A percentile compares a stretch with the other conserved stretches of the same genome.
Conservation (phyloP, 2,888 invertebrate species). For the Octonoba sinensis region DNA sequence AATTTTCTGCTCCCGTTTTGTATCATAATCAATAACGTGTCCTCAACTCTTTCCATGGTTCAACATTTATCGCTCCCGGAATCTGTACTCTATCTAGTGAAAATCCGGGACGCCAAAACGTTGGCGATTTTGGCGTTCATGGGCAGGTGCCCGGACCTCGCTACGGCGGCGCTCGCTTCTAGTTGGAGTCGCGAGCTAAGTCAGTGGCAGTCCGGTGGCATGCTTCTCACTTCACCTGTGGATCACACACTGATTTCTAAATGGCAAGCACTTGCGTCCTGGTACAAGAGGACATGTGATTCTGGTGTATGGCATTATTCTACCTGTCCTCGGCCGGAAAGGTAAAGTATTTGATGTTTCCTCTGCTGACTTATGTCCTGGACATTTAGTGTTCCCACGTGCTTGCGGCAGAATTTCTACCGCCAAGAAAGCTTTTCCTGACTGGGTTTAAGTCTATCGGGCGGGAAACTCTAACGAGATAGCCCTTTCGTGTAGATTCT, state of each 20-base stretch:
- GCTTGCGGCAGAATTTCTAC: conserved; percentile 41
- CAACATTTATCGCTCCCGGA: too few relatives aligned
- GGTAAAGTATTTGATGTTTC: conserved; percentile 34
- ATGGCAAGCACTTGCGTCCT: conserved; percentile 47
- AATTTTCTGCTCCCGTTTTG: background rate
- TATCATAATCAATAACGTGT: background rate
- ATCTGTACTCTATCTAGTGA: too few relatives aligned
- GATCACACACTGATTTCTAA: conserved; percentile 23
- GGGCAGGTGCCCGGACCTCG: conserved; percentile 2
- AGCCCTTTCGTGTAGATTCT: conserved; percentile 38
- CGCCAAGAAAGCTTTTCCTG: conserved; percentile 43
- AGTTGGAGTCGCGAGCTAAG: conserved; percentile 48
- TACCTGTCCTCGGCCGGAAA: conserved; percentile 65
- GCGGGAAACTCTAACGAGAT: conserved; percentile 31
- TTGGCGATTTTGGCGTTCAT: conserved; percentile 38
- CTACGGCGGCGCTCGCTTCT: conserved; percentile 20
- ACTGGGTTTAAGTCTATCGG: conserved; percentile 42
- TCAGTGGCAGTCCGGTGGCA: conserved; percentile 36
- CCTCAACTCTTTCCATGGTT: too few relatives aligned
- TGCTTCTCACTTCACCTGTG: conserved; percentile 51
- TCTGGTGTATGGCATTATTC: conserved; percentile 65
- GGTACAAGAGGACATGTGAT: conserved; percentile 56
- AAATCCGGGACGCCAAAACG: background rate
- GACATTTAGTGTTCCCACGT: conserved; percentile 32
- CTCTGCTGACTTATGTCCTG: conserved; percentile 1